Evolutionary conservation across 2,797 vertebrate genomes (phyloP).

Genomic region (Vespertilio murinus): DNA sequence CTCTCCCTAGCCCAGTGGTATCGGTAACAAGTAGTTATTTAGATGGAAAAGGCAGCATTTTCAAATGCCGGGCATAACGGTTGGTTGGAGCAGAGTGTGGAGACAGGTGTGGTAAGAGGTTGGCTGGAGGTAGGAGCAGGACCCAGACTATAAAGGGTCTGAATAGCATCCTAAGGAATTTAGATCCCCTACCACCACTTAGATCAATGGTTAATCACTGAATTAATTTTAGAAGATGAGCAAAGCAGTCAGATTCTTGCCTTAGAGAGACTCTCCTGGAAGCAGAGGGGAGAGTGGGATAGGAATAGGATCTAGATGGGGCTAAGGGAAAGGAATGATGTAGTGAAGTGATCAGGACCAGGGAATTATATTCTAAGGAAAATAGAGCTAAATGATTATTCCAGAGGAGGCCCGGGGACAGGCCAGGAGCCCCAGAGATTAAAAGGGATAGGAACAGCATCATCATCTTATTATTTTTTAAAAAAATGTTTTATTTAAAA

Average conservation of each 20-base stretch:
- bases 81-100: neutral
- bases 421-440: neutral
- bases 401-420: neutral
- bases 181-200: neutral
- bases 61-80: neutral
- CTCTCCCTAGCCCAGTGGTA: neutral
- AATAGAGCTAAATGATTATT: neutral
- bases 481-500: too few relatives aligned
- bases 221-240: slow-evolving; percentile 39
- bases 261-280: neutral
- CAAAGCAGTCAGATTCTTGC: neutral
- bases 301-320: neutral
- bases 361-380: neutral
- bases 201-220: neutral
- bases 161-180: slow-evolving; percentile 20
- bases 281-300: neutral
- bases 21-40: neutral
- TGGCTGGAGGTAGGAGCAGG: neutral
- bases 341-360: neutral
- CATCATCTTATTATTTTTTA: too few relatives aligned
- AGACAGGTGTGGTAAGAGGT: neutral
- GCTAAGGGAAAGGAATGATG: neutral
- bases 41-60: neutral
- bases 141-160: neutral
- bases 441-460: neutral